Evolutionary conservation across 1,140 invertebrate species (phyloP), one percentile per base, ranked within the genome.

Genomic region (Apis cerana): DNA sequence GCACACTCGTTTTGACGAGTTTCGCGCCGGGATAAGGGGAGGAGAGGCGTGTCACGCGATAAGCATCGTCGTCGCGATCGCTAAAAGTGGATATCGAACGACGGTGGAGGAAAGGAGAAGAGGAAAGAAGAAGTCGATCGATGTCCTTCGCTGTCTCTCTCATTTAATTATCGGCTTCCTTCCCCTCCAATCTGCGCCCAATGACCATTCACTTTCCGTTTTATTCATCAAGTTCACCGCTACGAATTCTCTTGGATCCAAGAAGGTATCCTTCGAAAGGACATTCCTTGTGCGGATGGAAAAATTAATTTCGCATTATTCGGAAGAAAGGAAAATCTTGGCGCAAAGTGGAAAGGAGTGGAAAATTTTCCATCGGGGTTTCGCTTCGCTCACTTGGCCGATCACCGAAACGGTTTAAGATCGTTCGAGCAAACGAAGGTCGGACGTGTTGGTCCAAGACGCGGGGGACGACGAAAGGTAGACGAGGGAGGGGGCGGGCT

Each of bases 341-440:
- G 33, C 2, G 33, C 33, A 33, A 33, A 33, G 33, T 33, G 33
- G 1, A 27, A 27, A n/a, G n/a, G n/a, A n/a, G n/a, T n/a, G n/a
- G n/a, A 33, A 33, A 33, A 33, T 33, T 33, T 33, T 1, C 27
- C 27, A n/a, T n/a, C n/a, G n/a, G n/a, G n/a, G n/a, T 27, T 27
- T 27, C 27, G 1, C 27, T 27, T 27, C 27, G 27, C 27, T 27
- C 33, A 33, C 33, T 4, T 33, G 0, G 33, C 33, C 33, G 33
- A 3, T 33, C 67, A 81, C 58, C 62, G 64, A 50, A 78, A 81
- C 69, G 50, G 79, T 87, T 87, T 43, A 85, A 82, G 75, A 85
- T 75, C 79, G 83, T 79, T 82, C 61, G 75, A 74, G 74, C 64
- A 83, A 61, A 76, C 74, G 80, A 89, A 87, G 82, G 85, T 79